These are phyloP conservation scores for Xenopus borealis DNA, from an alignment of 2,113 vertebrate species.

Conservation along the genomic window DNA sequence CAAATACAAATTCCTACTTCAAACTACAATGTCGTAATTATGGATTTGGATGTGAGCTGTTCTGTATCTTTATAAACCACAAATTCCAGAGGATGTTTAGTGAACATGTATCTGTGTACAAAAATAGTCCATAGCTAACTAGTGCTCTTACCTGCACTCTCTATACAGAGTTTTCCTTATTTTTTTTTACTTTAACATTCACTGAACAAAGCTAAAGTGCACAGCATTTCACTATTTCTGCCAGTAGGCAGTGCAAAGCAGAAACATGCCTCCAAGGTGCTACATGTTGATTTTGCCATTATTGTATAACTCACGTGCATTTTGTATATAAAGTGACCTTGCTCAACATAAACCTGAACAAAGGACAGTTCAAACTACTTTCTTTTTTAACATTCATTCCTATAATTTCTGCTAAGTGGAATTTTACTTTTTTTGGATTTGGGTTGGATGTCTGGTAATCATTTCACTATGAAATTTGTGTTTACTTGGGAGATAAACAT, in stretches of 20 bases:
- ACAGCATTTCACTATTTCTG: slow-evolving; percentile 67
- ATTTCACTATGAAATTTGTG: slow-evolving; percentile 54
- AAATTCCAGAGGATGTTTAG: slow-evolving; percentile 59
- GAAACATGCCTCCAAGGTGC: slow-evolving; percentile 76
- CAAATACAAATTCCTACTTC: slow-evolving; percentile 43
- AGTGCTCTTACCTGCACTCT: slow-evolving; percentile 55
- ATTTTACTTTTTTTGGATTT: slow-evolving; percentile 51
- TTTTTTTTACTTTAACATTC: slow-evolving; percentile 48
- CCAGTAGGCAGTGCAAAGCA: slow-evolving; percentile 67
- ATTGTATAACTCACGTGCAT: slow-evolving; percentile 68
- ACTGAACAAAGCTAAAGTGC: slow-evolving; percentile 57
- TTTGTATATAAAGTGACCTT: slow-evolving; percentile 75
- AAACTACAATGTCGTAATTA: slow-evolving; percentile 28
- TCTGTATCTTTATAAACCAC: slow-evolving; percentile 38
- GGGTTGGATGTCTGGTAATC: slow-evolving; percentile 50
- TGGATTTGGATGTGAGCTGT: slow-evolving; percentile 50
- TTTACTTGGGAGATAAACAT: background rate
- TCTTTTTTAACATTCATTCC: slow-evolving; percentile 54
- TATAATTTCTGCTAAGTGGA: slow-evolving; percentile 54
- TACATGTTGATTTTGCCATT: slow-evolving; percentile 61
- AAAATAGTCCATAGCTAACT: slow-evolving; percentile 54
- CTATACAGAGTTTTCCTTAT: slow-evolving; percentile 42
- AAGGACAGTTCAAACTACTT: slow-evolving; percentile 61
- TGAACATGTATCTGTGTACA: slow-evolving; percentile 60
- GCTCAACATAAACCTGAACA: slow-evolving; percentile 63